A percentile compares a stretch with the other conserved stretches of the same genome.
These are phyloP conservation scores for Pipa parva DNA, from an alignment of 2,113 vertebrate genomes.

Conservation along the genomic window DNA sequence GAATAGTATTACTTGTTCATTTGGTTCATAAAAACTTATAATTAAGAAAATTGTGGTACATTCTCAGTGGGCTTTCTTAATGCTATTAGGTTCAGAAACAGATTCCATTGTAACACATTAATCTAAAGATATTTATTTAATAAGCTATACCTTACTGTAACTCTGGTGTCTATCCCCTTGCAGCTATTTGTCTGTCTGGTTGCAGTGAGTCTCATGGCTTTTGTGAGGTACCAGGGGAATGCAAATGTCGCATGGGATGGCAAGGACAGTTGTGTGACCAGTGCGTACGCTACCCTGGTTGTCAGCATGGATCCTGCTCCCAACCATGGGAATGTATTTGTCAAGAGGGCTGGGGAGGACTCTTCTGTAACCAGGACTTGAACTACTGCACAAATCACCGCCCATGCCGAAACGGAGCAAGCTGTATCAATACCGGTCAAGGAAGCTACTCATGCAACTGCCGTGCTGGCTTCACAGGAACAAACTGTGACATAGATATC, in stretches of 20 bases:
- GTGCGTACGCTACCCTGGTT: constrained; percentile 69
- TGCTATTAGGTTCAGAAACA: no score
- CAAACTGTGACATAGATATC: constrained; percentile 65
- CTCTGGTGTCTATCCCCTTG: constrained; percentile 15
- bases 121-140: no score
- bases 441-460: constrained; percentile 78
- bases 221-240: constrained; percentile 71
- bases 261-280: constrained; percentile 69
- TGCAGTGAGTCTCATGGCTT: constrained; percentile 70
- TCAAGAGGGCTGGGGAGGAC: constrained; percentile 76
- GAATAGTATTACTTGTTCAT: no score
- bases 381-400: constrained; percentile 81
- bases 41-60: no score
- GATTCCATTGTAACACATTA: no score
- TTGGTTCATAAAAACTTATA: no score
- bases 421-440: constrained; percentile 77
- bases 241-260: constrained; percentile 76
- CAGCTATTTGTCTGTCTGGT: constrained; percentile 71
- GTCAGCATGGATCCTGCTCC: constrained; percentile 69
- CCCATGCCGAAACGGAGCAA: constrained; percentile 69
- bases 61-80: no score
- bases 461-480: constrained; percentile 62
- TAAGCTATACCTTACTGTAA: background rate
- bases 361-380: constrained; percentile 75
- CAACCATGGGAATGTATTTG: constrained; percentile 74